Evolutionary conservation across 2,797 vertebrate species (phyloP).

Genomic region (Thalassophryne amazonica): DNA sequence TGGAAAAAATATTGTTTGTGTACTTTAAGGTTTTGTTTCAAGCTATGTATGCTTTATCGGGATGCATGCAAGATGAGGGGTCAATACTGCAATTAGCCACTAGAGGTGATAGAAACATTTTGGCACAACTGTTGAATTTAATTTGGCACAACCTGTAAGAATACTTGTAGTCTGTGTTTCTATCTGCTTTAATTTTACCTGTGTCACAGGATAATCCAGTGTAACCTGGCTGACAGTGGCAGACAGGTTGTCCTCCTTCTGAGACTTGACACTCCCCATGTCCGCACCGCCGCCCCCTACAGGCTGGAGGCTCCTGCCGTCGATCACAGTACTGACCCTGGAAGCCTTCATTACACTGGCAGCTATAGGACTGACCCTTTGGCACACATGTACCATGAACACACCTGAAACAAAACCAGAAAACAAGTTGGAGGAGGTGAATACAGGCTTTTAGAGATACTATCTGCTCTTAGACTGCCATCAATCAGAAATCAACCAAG

Average conservation of each 20-base stretch:
- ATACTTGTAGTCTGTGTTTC: too few species aligned
- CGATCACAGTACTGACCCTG: conserved; percentile 85
- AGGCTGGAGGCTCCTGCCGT: conserved; percentile 82
- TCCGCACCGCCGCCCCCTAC: conserved; percentile 84
- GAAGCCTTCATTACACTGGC: conserved; percentile 88
- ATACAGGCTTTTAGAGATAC: background rate
- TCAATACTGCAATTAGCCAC: too few species aligned
- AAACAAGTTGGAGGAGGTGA: background rate
- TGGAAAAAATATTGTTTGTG: too few species aligned
- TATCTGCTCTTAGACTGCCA: background rate
- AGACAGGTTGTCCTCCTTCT: conserved; percentile 81
- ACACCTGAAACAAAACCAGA: conserved; percentile 77
- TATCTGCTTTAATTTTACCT: conserved; percentile 81
- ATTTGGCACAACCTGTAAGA: too few species aligned
- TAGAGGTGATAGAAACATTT: too few species aligned
- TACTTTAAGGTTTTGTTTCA: too few species aligned
- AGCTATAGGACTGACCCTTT: conserved; percentile 80
- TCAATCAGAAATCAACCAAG: background rate
- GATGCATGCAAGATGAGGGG: too few species aligned
- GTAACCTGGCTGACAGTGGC: conserved; percentile 86
- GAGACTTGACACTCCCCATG: conserved; percentile 88
- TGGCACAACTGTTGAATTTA: too few species aligned
- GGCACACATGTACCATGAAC: conserved; percentile 83
- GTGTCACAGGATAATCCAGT: conserved; percentile 85
- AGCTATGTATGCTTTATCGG: too few species aligned